Evolutionary conservation across 2,113 vertebrate genomes (phyloP).

Genomic region (Lipotes vexillifer): DNA sequence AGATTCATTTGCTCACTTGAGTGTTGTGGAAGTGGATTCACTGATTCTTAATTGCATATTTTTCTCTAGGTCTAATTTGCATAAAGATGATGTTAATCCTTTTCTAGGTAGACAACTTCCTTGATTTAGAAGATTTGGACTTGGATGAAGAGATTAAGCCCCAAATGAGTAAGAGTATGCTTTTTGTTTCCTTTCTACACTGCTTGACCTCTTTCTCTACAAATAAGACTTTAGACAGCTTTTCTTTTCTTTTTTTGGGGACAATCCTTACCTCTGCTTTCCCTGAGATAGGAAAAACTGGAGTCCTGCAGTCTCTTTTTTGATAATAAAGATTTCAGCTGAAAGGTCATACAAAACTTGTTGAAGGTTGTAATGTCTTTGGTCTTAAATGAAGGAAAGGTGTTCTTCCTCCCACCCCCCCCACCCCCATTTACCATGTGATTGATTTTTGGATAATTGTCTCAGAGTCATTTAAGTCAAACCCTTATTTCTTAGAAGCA

Average conservation of each 20-base stretch:
- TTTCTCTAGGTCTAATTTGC: not conserved
- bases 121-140: conserved; percentile 72
- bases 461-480: not conserved
- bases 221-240: not conserved
- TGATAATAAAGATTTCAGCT: not conserved
- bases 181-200: not conserved
- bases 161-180: conserved; percentile 64
- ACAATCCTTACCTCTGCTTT: not conserved
- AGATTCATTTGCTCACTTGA: not conserved
- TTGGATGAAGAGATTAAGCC: conserved; percentile 59
- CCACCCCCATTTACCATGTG: not conserved
- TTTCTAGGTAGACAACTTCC: conserved; percentile 75
- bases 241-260: not conserved
- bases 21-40: not conserved
- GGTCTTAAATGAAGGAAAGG: not conserved
- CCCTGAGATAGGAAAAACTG: not conserved
- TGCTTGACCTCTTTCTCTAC: not conserved
- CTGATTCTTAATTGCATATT: conserved; percentile 11
- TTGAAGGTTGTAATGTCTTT: conserved; percentile 15
- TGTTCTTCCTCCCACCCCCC: accelerated
- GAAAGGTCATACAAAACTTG: not conserved
- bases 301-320: conserved; percentile 24
- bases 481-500: not conserved
- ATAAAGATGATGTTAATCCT: conserved; percentile 38
- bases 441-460: not conserved